phyloP scores from a whole-genome alignment of 1,140 invertebrate genomes.

The Musca vetustissima region DNA sequence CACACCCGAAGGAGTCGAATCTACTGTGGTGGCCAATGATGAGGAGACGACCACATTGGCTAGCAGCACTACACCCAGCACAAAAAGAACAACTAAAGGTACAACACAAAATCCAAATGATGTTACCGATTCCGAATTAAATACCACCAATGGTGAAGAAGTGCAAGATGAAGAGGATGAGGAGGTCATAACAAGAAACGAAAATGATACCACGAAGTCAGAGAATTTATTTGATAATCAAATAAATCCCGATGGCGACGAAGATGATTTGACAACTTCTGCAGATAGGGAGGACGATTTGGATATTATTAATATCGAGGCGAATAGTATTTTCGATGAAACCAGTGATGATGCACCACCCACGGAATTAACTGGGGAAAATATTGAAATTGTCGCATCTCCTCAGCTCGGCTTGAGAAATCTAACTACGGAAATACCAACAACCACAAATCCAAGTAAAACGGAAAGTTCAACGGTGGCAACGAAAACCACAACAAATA shows the following conservation, averaged over 20 bases:
- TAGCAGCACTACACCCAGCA: no score
- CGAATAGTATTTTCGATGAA: slow-evolving; percentile 47
- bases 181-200: background rate
- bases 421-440: slow-evolving; percentile 26
- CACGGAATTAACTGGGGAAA: slow-evolving; percentile 29
- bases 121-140: no score
- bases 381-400: slow-evolving; percentile 45
- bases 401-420: slow-evolving; percentile 40
- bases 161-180: background rate
- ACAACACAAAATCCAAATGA: no score
- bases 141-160: no score
- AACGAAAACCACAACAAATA: background rate
- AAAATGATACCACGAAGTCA: no score
- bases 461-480: slow-evolving; percentile 8
- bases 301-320: slow-evolving; percentile 32
- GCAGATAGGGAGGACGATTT: slow-evolving; percentile 9
- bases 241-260: background rate
- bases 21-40: background rate
- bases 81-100: no score
- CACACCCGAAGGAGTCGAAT: background rate
- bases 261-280: background rate
- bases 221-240: no score
- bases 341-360: slow-evolving; percentile 13
- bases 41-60: background rate
- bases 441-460: background rate